Evolutionary conservation across 2,113 vertebrate genomes (phyloP).

Genomic region (Plestiodon gilberti): DNA sequence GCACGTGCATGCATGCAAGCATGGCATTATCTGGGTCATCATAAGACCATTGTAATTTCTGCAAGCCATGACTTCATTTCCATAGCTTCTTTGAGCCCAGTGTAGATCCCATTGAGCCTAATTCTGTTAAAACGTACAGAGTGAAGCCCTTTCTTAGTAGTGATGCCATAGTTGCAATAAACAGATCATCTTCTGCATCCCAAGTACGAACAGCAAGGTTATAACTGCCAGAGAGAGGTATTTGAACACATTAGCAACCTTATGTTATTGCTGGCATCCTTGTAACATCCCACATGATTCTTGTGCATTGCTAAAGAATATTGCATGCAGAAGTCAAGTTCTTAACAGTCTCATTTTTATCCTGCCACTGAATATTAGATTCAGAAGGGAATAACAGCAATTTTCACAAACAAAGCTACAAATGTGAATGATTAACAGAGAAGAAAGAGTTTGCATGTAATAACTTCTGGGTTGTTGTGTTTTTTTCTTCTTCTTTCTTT

Average conservation of each 20-base stretch:
- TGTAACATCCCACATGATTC: conserved; percentile 27
- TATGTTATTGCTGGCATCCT: conserved; percentile 43
- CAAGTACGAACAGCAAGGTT: conserved; percentile 9
- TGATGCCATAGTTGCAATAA: not conserved
- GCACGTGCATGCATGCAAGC: not conserved
- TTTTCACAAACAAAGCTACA: conserved; percentile 22
- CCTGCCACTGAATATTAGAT: conserved; percentile 52
- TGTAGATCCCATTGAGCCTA: not conserved
- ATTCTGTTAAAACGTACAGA: not conserved
- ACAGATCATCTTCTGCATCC: conserved; percentile 9
- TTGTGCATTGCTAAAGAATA: conserved; percentile 44
- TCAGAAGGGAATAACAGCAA: conserved; percentile 18
- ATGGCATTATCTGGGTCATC: accelerated
- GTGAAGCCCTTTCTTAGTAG: not conserved
- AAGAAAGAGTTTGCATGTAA: not conserved
- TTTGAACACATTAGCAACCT: conserved; percentile 47
- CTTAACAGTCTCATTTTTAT: conserved; percentile 19
- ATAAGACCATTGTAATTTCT: not conserved
- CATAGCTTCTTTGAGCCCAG: not conserved
- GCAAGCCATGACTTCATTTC: not conserved
- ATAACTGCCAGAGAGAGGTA: conserved; percentile 37
- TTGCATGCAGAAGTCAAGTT: conserved; percentile 44
- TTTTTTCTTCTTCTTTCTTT: not conserved
- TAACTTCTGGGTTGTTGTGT: not conserved
- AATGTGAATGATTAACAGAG: conserved; percentile 28